phyloP scores from a whole-genome alignment of 2,113 vertebrate species.

The Percina caprodes region DNA sequence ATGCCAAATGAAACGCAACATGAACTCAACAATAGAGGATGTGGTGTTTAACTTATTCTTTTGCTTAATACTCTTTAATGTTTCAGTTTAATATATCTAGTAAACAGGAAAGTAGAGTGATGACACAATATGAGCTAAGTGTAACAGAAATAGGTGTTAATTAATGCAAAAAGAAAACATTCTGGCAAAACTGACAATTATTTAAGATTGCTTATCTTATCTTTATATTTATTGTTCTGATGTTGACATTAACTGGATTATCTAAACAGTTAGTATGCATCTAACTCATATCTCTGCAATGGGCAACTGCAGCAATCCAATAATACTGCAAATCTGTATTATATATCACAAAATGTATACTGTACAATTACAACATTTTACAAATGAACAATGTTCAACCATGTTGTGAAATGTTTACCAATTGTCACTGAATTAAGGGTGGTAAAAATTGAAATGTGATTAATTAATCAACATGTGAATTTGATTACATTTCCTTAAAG shows the following conservation, averaged over 20 bases:
- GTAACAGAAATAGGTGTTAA: background rate
- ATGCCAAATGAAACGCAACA: background rate
- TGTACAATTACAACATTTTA: no score
- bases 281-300: background rate
- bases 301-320: background rate
- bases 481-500: background rate
- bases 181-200: background rate
- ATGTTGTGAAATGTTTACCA: background rate
- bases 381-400: background rate
- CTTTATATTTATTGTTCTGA: conserved; percentile 18
- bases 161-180: background rate
- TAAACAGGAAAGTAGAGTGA: background rate
- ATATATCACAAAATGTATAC: background rate
- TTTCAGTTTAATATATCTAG: background rate
- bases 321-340: background rate
- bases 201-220: background rate
- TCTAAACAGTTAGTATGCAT: background rate
- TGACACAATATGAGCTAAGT: background rate
- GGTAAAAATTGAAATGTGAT: background rate
- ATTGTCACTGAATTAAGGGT: background rate
- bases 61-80: background rate
- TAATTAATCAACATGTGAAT: background rate
- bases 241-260: conserved; percentile 10
- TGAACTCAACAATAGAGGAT: background rate
- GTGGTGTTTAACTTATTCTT: background rate